Conservation (phyloP, 2,797 vertebrate species). For the Distichodus sexfasciatus region DNA sequence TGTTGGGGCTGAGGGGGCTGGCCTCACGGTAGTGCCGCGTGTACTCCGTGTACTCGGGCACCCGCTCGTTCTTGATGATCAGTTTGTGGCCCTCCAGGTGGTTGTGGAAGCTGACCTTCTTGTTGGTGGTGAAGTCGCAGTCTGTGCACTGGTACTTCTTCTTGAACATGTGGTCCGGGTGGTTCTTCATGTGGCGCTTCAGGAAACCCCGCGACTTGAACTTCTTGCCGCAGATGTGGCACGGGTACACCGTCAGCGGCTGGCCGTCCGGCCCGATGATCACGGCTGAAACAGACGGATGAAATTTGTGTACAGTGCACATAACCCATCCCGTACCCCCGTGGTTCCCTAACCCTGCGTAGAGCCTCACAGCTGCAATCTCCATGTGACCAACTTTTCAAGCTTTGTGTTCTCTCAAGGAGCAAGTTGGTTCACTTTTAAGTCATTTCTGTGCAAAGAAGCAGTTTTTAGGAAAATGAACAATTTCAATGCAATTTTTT, state of each 20-base stretch:
- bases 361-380: too few species aligned
- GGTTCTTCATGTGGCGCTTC: slow-evolving; percentile 90
- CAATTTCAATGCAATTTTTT: too few species aligned
- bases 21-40: slow-evolving; percentile 93
- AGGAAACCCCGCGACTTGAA: slow-evolving; percentile 88
- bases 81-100: slow-evolving; percentile 98
- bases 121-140: slow-evolving; percentile 90
- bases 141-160: slow-evolving; percentile 91
- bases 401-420: too few species aligned
- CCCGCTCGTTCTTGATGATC: slow-evolving; percentile 89
- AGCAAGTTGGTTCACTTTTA: too few species aligned
- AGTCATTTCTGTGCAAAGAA: too few species aligned
- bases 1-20: slow-evolving; percentile 92
- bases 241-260: slow-evolving; percentile 87
- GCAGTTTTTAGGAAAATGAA: too few species aligned
- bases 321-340: too few species aligned
- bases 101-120: slow-evolving; percentile 89
- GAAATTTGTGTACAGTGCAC: too few species aligned
- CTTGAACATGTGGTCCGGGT: slow-evolving; percentile 86
- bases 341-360: too few species aligned
- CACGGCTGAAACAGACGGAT: slow-evolving; percentile 76
- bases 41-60: slow-evolving; percentile 93
- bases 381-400: too few species aligned
- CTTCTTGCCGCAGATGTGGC: slow-evolving; percentile 89
- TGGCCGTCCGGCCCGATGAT: slow-evolving; percentile 89